Conservation (phyloP, 1,140 invertebrate genomes). For the Orussus abietinus region DNA sequence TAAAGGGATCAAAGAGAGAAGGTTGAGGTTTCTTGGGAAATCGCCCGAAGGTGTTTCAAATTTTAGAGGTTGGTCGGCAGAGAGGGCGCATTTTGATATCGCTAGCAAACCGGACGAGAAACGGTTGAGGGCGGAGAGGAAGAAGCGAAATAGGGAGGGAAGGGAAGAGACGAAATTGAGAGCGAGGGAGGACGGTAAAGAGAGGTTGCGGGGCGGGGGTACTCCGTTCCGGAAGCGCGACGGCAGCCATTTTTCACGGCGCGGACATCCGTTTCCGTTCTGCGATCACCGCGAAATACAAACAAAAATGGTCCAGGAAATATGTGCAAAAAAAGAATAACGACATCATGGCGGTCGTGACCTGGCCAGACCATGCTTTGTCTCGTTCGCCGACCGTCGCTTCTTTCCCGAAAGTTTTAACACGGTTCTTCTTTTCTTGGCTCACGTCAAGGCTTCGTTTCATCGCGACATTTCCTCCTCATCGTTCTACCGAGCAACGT, state of each 20-base stretch:
- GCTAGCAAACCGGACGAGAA: conserved; percentile 14
- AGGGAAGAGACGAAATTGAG: conserved; percentile 1
- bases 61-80: conserved; percentile 5
- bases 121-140: conserved; percentile 15
- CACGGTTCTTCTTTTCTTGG: too few species aligned
- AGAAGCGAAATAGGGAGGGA: conserved; percentile 10
- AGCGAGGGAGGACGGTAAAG: conserved; percentile 8
- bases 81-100: conserved; percentile 15
- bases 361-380: too few species aligned
- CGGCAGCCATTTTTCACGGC: conserved; percentile 45
- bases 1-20: too few species aligned
- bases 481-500: too few species aligned
- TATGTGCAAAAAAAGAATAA: too few species aligned
- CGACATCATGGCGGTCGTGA: too few species aligned
- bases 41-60: too few species aligned
- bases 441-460: too few species aligned
- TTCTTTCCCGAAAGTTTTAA: too few species aligned
- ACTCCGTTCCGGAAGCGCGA: conserved; percentile 33
- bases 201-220: conserved; percentile 8
- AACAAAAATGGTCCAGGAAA: conserved; percentile 37
- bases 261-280: conserved; percentile 46
- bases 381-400: too few species aligned
- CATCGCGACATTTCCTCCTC: too few species aligned
- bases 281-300: conserved; percentile 41
- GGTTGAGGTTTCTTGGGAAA: too few species aligned